Base-by-base conservation (phyloP, 2,797 vertebrate species). In the Poecilia velifera region DNA sequence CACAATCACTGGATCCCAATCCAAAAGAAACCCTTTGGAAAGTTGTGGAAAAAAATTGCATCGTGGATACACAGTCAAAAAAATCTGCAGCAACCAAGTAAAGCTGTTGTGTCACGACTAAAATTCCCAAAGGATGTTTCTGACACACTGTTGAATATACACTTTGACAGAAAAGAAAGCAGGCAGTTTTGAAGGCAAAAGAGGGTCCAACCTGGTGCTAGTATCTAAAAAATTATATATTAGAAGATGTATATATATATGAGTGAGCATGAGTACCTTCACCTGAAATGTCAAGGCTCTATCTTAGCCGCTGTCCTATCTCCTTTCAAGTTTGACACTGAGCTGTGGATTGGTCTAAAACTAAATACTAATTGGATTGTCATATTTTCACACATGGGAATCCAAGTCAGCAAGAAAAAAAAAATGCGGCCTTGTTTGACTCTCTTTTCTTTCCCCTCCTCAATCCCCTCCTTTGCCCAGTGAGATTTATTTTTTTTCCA, bases 311-410 rank as follows among this genome's bases (percentile, higher is more conserved):
- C 72, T 76, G 45, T 75, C 59, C 68, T 55, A 8, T 77, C 66
- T 83, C 68, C 76, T 76, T n/a, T 82, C 78, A 85, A 85, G 83
- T 90, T 74, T 76, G 83, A 84, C 64, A 55, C 81, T 22, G 8
- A 57, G 86, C 76, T 0, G 3, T 22, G 76, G 45, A 85, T 86
- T 51, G 68, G 73, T 85, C 84, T 85, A 75, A 88, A 93, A 83
- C 72, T 73, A 72, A 51, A 76, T 16, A 6, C 82, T 94, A 93
- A 96, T 95, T 93, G 91, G 90, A 95, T 94, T 94, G 91, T 91
- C 86, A 88, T 88, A 88, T 94, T 87, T 85, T 82, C 57, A 83
- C 88, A 78, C 55, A 2, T 81, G 89, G 86, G 92, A 89, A 89
- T 91, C 89, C 82, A 85, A 87, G 84, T 55, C 72, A 79, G 82